These are phyloP conservation scores for Trachymyrmex septentrionalis DNA, from an alignment of 1,140 invertebrate genomes.

Conservation along the genomic window DNA sequence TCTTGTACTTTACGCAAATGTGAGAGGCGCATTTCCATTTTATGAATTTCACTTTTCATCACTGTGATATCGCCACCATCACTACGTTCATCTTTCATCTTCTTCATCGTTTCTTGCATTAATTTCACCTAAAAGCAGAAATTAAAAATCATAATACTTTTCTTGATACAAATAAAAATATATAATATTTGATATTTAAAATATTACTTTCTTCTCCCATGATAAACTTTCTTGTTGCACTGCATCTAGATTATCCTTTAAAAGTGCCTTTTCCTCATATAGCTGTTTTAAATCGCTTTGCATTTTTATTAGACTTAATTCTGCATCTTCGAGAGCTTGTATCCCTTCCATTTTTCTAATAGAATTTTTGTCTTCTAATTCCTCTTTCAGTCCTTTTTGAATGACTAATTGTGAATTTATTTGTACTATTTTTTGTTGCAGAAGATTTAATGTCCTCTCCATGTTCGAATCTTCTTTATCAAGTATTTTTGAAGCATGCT, in stretches of 20 bases:
- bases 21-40: conserved; percentile 90
- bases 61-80: conserved; percentile 89
- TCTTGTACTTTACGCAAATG: conserved; percentile 91
- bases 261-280: conserved; percentile 89
- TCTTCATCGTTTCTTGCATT: conserved; percentile 90
- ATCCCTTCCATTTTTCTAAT: conserved; percentile 87
- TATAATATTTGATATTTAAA: conserved; percentile 9
- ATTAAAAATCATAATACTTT: conserved; percentile 46
- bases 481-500: conserved; percentile 88
- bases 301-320: conserved; percentile 89
- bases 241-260: conserved; percentile 89
- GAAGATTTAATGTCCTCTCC: conserved; percentile 87
- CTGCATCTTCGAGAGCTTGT: conserved; percentile 87
- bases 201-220: conserved; percentile 92
- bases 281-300: conserved; percentile 90
- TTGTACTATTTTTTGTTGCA: conserved; percentile 88
- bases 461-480: conserved; percentile 87
- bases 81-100: conserved; percentile 89
- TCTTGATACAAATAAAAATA: conserved; percentile 13
- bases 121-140: conserved; percentile 87
- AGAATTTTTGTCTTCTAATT: conserved; percentile 88
- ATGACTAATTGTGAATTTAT: conserved; percentile 88
- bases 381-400: conserved; percentile 87
- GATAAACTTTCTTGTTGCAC: conserved; percentile 90
- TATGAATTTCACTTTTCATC: conserved; percentile 93